phyloP scores from a whole-genome alignment of 1,140 invertebrate species.

The Ceratina japonica region DNA sequence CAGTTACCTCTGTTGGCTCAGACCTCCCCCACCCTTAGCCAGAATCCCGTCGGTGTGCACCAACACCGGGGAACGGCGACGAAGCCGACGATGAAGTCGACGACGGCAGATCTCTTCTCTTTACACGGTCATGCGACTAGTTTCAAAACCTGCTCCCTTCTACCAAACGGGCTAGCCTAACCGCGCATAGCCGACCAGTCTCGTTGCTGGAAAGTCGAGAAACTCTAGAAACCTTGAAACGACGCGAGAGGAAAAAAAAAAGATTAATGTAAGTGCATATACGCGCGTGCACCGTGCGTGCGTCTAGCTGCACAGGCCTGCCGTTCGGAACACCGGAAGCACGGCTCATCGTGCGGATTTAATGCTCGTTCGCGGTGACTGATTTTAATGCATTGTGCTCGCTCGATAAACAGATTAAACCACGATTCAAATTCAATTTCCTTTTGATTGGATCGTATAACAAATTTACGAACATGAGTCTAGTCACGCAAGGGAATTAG shows the following conservation, averaged over 20 bases:
- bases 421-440: no score
- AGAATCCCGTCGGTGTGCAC: not conserved
- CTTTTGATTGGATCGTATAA: no score
- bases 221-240: conserved; percentile 53
- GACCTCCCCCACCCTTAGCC: not conserved
- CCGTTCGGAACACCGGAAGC: not conserved
- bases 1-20: conserved; percentile 10
- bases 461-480: no score
- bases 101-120: conserved; percentile 42
- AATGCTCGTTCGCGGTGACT: not conserved
- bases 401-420: no score
- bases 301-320: no score
- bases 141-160: conserved; percentile 61
- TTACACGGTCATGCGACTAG: conserved; percentile 44
- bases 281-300: no score
- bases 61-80: not conserved
- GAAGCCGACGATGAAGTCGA: conserved; percentile 22
- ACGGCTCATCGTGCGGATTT: not conserved
- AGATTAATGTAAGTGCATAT: no score
- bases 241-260: not conserved
- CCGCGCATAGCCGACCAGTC: not conserved
- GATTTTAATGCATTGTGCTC: no score
- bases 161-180: conserved; percentile 19
- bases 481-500: no score
- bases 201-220: conserved; percentile 50